Conservation (phyloP, 2,113 vertebrate species). For the Zapornia atra region DNA sequence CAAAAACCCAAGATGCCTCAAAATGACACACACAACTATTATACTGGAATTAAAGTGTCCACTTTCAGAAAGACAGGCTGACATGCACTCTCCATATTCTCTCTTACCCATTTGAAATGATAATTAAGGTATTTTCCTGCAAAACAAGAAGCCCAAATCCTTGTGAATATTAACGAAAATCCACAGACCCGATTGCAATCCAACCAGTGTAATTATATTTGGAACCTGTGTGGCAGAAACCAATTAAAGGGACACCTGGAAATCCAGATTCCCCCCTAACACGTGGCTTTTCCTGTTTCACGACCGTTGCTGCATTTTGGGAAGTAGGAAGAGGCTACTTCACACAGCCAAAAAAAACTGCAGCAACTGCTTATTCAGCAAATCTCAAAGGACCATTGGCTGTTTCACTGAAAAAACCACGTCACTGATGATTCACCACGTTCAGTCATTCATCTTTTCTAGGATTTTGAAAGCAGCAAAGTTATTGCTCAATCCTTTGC, state of each 20-base stretch:
- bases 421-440: background rate
- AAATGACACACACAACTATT: background rate
- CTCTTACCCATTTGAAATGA: background rate
- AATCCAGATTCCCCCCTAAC: background rate
- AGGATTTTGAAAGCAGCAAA: background rate
- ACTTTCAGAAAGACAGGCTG: background rate
- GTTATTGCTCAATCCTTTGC: constrained; percentile 1
- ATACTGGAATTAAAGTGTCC: background rate
- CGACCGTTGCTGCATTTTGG: background rate
- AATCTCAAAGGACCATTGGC: background rate
- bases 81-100: background rate
- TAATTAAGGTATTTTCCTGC: background rate
- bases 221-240: background rate
- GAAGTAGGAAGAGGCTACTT: constrained; percentile 7
- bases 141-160: background rate
- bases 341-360: background rate
- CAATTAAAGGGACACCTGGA: background rate
- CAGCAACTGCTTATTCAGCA: constrained; percentile 41
- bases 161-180: too few species aligned
- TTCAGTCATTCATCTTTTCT: constrained; percentile 49
- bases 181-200: background rate
- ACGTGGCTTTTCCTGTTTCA: background rate
- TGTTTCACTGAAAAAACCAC: constrained; percentile 1
- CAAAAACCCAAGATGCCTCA: background rate
- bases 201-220: background rate